Conservation (phyloP, 2,888 invertebrate species). For the Ochropacha duplaris region DNA sequence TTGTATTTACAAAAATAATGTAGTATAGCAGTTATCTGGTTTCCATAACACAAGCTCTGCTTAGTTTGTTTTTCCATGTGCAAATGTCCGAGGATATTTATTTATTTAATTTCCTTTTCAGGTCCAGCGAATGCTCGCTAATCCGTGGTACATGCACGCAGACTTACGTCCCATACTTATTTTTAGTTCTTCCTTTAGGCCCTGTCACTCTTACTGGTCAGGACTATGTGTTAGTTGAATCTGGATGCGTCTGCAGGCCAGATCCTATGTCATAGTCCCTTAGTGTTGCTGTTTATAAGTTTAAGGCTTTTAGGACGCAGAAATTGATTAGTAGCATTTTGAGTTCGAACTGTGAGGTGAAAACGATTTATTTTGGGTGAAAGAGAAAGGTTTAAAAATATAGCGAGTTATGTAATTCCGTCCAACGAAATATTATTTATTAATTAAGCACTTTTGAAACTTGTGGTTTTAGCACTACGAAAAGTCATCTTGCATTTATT, state of each 20-base stretch:
- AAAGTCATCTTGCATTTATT: not conserved
- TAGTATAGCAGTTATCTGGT: too few relatives aligned
- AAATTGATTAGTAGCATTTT: slow-evolving; percentile 11
- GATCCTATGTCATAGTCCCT: slow-evolving; percentile 45
- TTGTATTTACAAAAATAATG: too few relatives aligned
- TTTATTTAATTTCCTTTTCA: slow-evolving; percentile 62
- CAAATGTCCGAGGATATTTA: not conserved
- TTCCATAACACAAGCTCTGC: too few relatives aligned
- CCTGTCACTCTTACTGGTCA: slow-evolving; percentile 96
- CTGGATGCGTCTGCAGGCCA: slow-evolving; percentile 94
- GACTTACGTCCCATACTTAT: slow-evolving; percentile 95
- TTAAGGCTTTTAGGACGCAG: slow-evolving; percentile 8
- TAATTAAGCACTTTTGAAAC: not conserved
- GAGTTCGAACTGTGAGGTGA: slow-evolving; percentile 1
- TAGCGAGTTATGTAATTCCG: not conserved
- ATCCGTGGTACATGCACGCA: slow-evolving; percentile 95
- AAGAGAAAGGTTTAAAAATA: not conserved
- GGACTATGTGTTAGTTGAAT: slow-evolving; percentile 97
- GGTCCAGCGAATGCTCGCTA: slow-evolving; percentile 94
- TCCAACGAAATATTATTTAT: not conserved
- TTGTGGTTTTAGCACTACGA: not conserved
- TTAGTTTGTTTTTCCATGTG: too few relatives aligned
- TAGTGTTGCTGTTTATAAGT: slow-evolving; percentile 6
- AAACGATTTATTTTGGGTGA: not conserved
- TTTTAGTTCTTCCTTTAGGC: slow-evolving; percentile 94